These are phyloP conservation scores for Vanessa tameamea DNA, from an alignment of 1,140 invertebrate genomes.

Conservation along the genomic window DNA sequence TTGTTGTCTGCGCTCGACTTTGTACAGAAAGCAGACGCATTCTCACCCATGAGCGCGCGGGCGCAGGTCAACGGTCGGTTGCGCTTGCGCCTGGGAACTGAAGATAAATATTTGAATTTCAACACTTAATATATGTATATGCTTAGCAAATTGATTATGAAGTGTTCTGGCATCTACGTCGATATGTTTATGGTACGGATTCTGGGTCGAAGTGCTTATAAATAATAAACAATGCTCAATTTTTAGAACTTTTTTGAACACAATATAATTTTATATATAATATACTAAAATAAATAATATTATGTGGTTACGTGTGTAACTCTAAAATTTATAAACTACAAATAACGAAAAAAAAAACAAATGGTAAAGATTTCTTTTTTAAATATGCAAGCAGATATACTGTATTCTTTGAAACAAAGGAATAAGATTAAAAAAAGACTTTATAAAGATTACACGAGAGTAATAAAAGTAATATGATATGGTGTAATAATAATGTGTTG, in stretches of 20 bases:
- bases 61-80: constrained; percentile 75
- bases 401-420: too few relatives aligned
- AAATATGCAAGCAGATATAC: too few relatives aligned
- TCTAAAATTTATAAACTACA: too few relatives aligned
- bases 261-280: constrained; percentile 7
- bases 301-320: background rate
- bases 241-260: constrained; percentile 17
- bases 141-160: constrained; percentile 76
- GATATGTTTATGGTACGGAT: constrained; percentile 59
- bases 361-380: too few relatives aligned
- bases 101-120: constrained; percentile 80
- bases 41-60: constrained; percentile 57
- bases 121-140: constrained; percentile 76
- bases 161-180: constrained; percentile 52
- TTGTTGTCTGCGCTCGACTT: constrained; percentile 21
- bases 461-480: background rate
- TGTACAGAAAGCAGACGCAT: constrained; percentile 62
- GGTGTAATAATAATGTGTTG: background rate
- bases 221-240: constrained; percentile 14
- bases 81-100: constrained; percentile 69
- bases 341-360: too few relatives aligned
- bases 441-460: too few relatives aligned
- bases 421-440: too few relatives aligned
- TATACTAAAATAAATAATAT: background rate
- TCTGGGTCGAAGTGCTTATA: constrained; percentile 47